These are phyloP conservation scores for Psophia crepitans DNA, from an alignment of 2,113 vertebrate genomes.

Conservation along the genomic window DNA sequence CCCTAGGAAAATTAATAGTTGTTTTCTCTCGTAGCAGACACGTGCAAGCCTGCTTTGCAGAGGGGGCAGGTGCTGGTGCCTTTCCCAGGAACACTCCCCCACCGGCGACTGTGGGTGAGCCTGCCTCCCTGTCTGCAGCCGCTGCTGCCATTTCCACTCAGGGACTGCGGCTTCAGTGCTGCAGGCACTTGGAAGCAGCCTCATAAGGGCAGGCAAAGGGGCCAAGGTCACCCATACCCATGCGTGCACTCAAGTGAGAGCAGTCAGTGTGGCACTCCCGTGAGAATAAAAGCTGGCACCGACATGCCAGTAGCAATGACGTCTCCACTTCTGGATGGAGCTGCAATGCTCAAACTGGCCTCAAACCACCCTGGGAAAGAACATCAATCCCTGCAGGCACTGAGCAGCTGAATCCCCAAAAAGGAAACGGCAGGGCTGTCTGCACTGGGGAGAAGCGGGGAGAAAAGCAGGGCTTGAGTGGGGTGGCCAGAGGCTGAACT, in stretches of 20 bases:
- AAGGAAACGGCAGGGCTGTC: not conserved
- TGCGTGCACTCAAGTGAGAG: not conserved
- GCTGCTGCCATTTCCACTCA: not conserved
- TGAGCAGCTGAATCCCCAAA: not conserved
- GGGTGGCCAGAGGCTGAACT: not conserved
- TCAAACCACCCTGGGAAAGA: not conserved
- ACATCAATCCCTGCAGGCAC: not conserved
- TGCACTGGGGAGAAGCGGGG: not conserved
- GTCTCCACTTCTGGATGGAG: not conserved
- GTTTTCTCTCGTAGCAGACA: not conserved
- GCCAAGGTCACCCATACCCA: not conserved
- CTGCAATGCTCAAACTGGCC: not conserved
- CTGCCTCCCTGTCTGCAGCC: not conserved
- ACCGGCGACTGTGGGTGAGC: not conserved
- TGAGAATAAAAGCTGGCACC: not conserved
- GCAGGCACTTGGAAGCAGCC: not conserved
- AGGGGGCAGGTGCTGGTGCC: not conserved
- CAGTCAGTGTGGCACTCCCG: not conserved
- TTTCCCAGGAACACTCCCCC: not conserved
- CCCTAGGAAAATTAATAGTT: not conserved
- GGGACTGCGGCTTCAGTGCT: not conserved
- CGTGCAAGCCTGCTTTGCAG: not conserved
- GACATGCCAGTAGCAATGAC: not conserved
- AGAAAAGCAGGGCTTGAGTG: not conserved
- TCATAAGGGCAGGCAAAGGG: not conserved